phyloP scores from a whole-genome alignment of 1,140 invertebrate genomes.

The Eriocheir sinensis region DNA sequence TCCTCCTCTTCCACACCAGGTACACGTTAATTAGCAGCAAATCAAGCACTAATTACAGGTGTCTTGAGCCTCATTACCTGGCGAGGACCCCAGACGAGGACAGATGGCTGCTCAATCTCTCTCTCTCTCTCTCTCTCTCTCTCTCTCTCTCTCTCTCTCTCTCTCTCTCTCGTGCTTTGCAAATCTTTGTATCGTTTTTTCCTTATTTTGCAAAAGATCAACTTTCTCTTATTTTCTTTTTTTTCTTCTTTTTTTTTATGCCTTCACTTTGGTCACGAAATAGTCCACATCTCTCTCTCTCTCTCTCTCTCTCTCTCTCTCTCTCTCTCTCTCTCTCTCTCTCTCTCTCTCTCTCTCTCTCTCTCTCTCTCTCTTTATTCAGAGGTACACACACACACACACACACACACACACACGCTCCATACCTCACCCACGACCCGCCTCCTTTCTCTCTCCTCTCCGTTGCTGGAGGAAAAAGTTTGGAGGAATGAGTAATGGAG shows the following conservation, averaged over 20 bases:
- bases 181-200: no score
- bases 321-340: no score
- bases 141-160: no score
- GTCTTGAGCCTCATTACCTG: neutral
- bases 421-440: neutral
- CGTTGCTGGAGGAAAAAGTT: neutral
- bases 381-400: neutral
- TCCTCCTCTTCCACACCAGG: neutral
- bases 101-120: neutral
- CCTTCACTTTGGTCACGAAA: neutral
- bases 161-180: no score
- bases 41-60: neutral
- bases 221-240: neutral
- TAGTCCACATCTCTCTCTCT: neutral
- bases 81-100: neutral
- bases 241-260: no score
- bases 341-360: constrained; percentile 13
- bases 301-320: no score
- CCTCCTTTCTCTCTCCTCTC: constrained; percentile 20
- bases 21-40: neutral
- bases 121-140: no score
- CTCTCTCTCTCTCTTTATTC: constrained; percentile 20
- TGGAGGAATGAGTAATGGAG: constrained; percentile 32
- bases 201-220: no score
- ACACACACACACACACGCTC: constrained; percentile 22